Evolutionary conservation across 2,797 vertebrate genomes (phyloP).

Genomic region (Tragelaphus eurycerus): DNA sequence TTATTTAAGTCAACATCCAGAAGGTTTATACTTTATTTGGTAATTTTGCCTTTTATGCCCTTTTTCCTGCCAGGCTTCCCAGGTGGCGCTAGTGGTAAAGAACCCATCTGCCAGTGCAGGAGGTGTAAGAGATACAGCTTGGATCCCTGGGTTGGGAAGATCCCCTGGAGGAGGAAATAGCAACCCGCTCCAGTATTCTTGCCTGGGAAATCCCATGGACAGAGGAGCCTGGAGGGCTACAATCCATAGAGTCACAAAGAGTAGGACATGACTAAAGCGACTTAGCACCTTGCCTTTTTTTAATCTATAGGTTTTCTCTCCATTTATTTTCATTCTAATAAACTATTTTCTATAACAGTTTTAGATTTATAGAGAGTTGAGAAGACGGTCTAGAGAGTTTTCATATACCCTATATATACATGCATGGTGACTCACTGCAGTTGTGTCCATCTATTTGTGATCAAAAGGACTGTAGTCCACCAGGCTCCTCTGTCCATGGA

Average conservation of each 20-base stretch:
- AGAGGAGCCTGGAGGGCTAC: neutral
- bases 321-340: neutral
- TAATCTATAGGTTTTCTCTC: neutral
- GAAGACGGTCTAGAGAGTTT: neutral
- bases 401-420: neutral
- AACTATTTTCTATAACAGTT: neutral
- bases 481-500: neutral
- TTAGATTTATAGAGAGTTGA: neutral
- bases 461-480: neutral
- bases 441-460: neutral
- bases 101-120: neutral
- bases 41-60: neutral
- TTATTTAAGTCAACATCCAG: neutral
- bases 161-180: neutral
- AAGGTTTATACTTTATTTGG: neutral
- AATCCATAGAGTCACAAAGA: neutral
- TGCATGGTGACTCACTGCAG: neutral
- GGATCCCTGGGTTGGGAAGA: neutral
- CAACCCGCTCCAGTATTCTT: neutral
- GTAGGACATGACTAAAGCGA: rapidly evolving
- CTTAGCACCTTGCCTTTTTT: neutral
- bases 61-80: neutral
- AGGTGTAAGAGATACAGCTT: neutral
- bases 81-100: neutral
- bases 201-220: neutral